Evolutionary conservation across 37 sponge, comb jelly and placozoan genomes (phyloP), one percentile per base, ranked within the genome.

Genomic region (Chondrosia reniformis): DNA sequence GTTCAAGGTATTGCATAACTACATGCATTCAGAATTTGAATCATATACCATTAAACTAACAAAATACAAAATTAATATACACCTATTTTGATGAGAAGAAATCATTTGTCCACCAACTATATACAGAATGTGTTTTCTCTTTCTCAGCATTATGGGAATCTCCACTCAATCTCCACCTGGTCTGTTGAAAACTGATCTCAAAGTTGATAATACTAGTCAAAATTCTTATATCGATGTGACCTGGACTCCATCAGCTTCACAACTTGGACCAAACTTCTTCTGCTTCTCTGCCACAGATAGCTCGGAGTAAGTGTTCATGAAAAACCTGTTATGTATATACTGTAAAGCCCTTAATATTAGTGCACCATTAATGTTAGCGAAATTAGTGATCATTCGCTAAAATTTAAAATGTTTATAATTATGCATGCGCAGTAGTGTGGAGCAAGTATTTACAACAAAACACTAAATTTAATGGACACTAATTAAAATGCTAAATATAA

Each of bases 121-220:
- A 56, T 2, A 56, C 27, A 28, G n/a, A 3, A 2, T 6, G 27
- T 56, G n/a, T 3, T 56, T 4, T 56, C 4, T 6, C 7, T 2
- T 3, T 6, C 27, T 24, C 58, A 81, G 81, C 25, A 83, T 83
- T 4, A 67, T 17, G 13, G 78, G 66, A 22, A 66, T 83, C 57
- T 2, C 27, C 7, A 83, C 84, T 15, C 37, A 31, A 8, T 83
- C 84, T 25, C 77, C 78, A 33, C 28, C 27, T 64, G 84, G 84
- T 10, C 6, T 77, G 58, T 46, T 30, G 17, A 76, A 77, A 33
- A 64, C 76, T n/a, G 42, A 33, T 27, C 27, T 82, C 8, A 31
- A 46, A 38, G 0, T 9, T 33, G 28, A 32, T 10, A 9, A 7
- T 52, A 75, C 42, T 52, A 13, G 24, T 9, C 43, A 33, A 13